Evolutionary conservation across 2,888 invertebrate species (phyloP).

Genomic region (Pyrrhosoma nymphula): DNA sequence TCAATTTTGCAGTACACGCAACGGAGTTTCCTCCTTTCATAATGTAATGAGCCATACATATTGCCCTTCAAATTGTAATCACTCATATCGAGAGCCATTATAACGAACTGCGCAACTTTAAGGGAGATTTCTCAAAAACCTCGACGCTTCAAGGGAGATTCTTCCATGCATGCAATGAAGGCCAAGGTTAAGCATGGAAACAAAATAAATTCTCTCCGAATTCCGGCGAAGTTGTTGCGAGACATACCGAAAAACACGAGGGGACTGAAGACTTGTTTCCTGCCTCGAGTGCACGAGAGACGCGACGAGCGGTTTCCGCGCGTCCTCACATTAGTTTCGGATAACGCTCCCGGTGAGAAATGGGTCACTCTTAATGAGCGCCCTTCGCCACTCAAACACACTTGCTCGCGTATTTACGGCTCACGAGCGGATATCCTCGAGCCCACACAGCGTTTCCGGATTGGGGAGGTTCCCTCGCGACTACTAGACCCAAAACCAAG

Average conservation of each 20-base stretch:
- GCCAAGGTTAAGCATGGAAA: neutral
- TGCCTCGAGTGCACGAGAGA: neutral
- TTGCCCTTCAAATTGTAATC: too few species aligned
- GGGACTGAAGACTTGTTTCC: neutral
- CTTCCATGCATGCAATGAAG: neutral
- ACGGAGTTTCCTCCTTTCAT: too few species aligned
- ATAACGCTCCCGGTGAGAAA: neutral
- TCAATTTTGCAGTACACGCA: too few species aligned
- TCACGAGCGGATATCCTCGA: neutral
- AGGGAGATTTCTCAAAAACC: neutral
- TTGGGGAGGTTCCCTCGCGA: neutral
- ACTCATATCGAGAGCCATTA: too few species aligned
- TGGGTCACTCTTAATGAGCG: conserved; percentile 1
- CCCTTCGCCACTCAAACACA: neutral
- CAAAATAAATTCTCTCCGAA: neutral
- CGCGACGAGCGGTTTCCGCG: neutral
- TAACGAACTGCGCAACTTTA: too few species aligned
- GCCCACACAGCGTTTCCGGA: neutral
- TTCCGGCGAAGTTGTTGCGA: neutral
- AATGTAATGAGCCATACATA: too few species aligned
- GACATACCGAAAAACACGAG: neutral
- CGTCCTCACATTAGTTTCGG: neutral
- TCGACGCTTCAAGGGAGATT: neutral
- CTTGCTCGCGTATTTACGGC: neutral
- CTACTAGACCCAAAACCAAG: neutral